Evolutionary conservation across 2,113 vertebrate species (phyloP).

Genomic region (Campylomormyrus numenius): DNA sequence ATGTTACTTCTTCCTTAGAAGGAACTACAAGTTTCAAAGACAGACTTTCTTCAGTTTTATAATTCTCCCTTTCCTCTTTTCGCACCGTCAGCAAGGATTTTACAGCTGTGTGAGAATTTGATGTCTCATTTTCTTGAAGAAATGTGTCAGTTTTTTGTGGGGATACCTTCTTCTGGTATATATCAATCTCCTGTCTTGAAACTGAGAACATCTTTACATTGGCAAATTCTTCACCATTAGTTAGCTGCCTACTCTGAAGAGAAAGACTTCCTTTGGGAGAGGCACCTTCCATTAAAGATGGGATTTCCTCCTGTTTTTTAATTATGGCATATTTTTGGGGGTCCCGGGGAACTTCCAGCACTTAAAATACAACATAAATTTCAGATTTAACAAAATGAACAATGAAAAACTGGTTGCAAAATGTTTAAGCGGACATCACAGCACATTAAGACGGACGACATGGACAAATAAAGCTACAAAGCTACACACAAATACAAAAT

Average conservation of each 20-base stretch:
- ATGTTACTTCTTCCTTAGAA: conserved; percentile 15
- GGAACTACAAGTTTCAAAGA: not conserved
- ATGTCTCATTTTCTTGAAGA: not conserved
- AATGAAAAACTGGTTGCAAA: not conserved
- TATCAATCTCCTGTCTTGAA: conserved; percentile 16
- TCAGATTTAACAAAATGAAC: not conserved
- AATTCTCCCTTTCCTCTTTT: conserved; percentile 7
- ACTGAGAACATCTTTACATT: not conserved
- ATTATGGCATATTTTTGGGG: conserved; percentile 27
- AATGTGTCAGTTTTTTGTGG: conserved; percentile 16
- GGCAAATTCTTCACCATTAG: not conserved
- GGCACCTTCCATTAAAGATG: not conserved
- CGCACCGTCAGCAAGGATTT: not conserved
- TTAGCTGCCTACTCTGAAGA: not conserved
- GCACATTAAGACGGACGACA: not conserved
- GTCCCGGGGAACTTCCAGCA: conserved; percentile 14
- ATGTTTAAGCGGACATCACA: not conserved
- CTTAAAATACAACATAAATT: conserved; percentile 19
- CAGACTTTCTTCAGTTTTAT: conserved; percentile 11
- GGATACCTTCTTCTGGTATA: conserved; percentile 13
- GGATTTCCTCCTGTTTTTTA: not conserved
- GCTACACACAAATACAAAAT: not conserved
- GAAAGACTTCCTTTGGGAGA: not conserved
- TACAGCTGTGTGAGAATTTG: not conserved
- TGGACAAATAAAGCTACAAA: not conserved